Conservation (phyloP, 1,140 invertebrate species). For the Dreissena polymorpha region DNA sequence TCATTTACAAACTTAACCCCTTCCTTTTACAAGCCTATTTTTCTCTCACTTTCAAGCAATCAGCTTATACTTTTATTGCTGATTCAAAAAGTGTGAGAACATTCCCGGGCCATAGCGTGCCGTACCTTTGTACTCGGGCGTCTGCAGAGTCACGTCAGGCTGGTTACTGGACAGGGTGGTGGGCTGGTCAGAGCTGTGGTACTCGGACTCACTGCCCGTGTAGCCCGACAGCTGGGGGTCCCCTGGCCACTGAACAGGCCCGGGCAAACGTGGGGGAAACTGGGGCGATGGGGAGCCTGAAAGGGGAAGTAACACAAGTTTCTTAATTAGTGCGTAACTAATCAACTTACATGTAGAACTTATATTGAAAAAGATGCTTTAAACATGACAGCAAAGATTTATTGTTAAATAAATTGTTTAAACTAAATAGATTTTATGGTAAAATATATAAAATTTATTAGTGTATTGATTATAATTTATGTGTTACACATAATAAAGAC, state of each 20-base stretch:
- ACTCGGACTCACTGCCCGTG: conserved; percentile 62
- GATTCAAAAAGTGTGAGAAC: conserved; percentile 50
- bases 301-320: background rate
- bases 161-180: conserved; percentile 66
- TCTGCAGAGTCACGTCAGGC: conserved; percentile 72
- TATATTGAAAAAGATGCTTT: background rate
- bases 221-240: conserved; percentile 61
- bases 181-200: conserved; percentile 53
- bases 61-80: background rate
- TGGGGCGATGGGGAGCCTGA: conserved; percentile 36
- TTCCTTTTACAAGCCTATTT: no score
- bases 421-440: no score
- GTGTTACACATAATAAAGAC: no score
- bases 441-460: no score
- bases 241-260: conserved; percentile 61
- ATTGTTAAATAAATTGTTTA: no score
- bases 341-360: background rate
- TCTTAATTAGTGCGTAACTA: no score
- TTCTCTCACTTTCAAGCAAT: no score
- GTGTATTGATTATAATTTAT: no score
- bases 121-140: conserved; percentile 57
- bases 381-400: no score
- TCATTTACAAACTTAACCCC: no score
- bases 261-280: conserved; percentile 24
- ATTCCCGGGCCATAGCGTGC: conserved; percentile 46